These are phyloP conservation scores for Loriculus beryllinus DNA, from an alignment of 2,797 vertebrate species.

Conservation along the genomic window DNA sequence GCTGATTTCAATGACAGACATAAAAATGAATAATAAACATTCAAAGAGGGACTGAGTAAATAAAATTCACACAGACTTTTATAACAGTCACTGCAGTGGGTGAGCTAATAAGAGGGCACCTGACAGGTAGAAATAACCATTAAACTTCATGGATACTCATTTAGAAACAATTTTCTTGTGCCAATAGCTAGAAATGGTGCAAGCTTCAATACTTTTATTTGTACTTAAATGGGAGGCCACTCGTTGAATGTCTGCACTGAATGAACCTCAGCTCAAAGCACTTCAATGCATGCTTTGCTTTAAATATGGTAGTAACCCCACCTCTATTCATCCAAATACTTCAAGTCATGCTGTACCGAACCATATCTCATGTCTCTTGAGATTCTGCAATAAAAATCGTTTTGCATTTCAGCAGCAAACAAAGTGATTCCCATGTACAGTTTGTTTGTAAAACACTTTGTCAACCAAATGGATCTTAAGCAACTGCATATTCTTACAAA, in stretches of 20 bases:
- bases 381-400: conserved; percentile 20
- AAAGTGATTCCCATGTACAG: conserved; percentile 28
- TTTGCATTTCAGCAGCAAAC: background rate
- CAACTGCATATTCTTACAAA: background rate
- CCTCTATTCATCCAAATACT: background rate
- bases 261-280: conserved; percentile 13
- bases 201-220: conserved; percentile 42
- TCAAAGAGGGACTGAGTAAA: background rate
- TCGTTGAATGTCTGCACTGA: conserved; percentile 8
- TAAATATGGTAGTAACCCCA: conserved; percentile 33
- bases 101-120: background rate
- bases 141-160: conserved; percentile 10
- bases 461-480: conserved; percentile 41
- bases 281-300: background rate
- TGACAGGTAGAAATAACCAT: background rate
- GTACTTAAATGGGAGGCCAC: conserved; percentile 13
- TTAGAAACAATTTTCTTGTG: conserved; percentile 8
- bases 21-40: background rate
- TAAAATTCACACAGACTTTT: background rate
- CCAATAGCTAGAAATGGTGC: conserved; percentile 6
- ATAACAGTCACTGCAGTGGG: background rate
- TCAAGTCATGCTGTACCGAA: background rate
- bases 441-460: conserved; percentile 58
- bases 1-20: background rate
- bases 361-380: conserved; percentile 2